phyloP scores from a whole-genome alignment of 2,797 vertebrate genomes.

The Tapera naevia region DNA sequence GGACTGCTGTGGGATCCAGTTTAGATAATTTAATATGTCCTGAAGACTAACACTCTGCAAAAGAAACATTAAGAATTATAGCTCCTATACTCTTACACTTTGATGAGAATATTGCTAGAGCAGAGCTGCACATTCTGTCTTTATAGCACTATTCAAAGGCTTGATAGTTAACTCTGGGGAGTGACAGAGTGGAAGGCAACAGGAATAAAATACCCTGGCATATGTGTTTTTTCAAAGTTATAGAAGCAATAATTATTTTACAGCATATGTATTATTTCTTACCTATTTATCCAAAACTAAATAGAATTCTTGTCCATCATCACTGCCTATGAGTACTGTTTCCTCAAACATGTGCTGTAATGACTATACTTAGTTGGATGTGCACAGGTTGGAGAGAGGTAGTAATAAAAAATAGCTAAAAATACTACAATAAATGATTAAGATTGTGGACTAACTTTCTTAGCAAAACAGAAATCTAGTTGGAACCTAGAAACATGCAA shows the following conservation, averaged over 20 bases:
- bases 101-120: not conserved
- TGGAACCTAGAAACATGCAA: not conserved
- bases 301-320: not conserved
- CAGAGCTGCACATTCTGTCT: not conserved
- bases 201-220: not conserved
- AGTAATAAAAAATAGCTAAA: not conserved
- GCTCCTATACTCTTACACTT: not conserved
- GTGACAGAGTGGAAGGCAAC: too few species aligned
- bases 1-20: not conserved
- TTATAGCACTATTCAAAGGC: not conserved
- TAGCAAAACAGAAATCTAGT: not conserved
- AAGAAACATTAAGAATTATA: not conserved
- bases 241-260: not conserved
- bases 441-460: not conserved
- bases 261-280: not conserved
- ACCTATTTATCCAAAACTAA: not conserved
- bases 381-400: not conserved
- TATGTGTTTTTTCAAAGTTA: not conserved
- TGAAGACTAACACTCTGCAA: not conserved
- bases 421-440: not conserved
- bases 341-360: not conserved
- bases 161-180: not conserved
- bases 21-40: not conserved
- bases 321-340: not conserved
- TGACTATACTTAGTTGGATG: not conserved